These are phyloP conservation scores for Corythoichthys haematopterus DNA, from an alignment of 2,113 vertebrate species.

Conservation along the genomic window DNA sequence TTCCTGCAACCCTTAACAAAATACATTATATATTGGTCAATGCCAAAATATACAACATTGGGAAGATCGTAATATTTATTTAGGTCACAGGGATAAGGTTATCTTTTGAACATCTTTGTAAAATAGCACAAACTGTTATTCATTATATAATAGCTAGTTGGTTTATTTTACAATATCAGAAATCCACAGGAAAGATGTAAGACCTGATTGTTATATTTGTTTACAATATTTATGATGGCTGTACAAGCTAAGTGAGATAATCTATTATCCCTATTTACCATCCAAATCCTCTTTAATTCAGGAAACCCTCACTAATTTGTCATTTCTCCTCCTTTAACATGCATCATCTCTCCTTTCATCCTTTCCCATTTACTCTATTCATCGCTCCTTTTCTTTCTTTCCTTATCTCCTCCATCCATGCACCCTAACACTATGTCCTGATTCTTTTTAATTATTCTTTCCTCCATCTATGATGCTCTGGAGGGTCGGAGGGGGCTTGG, in stretches of 20 bases:
- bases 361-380: not conserved
- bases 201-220: constrained; percentile 38
- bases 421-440: constrained; percentile 10
- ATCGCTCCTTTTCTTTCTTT: not conserved
- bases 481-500: constrained; percentile 1
- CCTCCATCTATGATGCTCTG: constrained; percentile 20
- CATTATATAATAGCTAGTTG: not conserved
- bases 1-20: not conserved
- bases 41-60: not conserved
- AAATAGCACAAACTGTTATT: not conserved
- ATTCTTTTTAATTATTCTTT: constrained; percentile 41
- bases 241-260: constrained; percentile 21
- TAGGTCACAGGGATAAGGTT: not conserved
- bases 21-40: not conserved
- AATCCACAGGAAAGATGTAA: constrained; percentile 25
- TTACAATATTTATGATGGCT: constrained; percentile 29
- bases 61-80: not conserved
- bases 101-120: not conserved
- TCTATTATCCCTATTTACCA: constrained; percentile 44
- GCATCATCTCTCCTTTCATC: constrained; percentile 17
- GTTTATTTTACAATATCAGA: not conserved
- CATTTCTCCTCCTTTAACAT: constrained; percentile 16
- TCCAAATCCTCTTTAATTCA: constrained; percentile 34
- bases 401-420: not conserved
- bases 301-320: constrained; percentile 20